phyloP scores from a whole-genome alignment of 2,113 vertebrate genomes.

The Hemiscyllium ocellatum region DNA sequence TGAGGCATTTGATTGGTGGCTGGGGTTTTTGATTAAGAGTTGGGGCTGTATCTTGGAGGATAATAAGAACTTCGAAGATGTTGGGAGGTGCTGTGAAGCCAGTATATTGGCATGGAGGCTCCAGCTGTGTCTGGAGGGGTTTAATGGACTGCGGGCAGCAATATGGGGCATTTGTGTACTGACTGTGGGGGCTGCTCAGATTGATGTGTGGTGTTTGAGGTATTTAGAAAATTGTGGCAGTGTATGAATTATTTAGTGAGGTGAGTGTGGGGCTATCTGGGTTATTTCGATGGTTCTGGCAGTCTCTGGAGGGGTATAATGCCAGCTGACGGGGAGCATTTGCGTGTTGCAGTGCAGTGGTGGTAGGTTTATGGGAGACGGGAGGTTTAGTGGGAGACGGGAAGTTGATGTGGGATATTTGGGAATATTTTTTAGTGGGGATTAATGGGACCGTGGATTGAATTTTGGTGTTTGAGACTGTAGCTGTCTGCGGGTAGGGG shows the following conservation, averaged over 20 bases:
- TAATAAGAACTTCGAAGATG: not conserved
- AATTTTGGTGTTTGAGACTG: not conserved
- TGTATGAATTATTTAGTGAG: no score
- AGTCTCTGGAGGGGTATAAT: no score
- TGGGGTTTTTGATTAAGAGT: not conserved
- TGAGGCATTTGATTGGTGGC: not conserved
- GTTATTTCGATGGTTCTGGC: no score
- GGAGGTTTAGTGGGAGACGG: no score
- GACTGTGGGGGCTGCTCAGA: no score
- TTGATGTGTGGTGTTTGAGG: no score
- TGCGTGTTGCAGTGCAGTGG: no score
- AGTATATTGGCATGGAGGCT: not conserved
- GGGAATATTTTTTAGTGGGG: not conserved
- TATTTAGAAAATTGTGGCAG: not conserved
- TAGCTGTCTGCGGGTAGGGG: not conserved
- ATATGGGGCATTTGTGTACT: not conserved
- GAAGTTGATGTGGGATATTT: no score
- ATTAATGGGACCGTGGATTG: not conserved
- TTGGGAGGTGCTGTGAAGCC: not conserved
- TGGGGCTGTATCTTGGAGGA: not conserved
- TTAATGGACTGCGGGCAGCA: not conserved
- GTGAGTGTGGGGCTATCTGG: no score
- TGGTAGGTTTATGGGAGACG: no score
- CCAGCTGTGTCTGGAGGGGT: not conserved
- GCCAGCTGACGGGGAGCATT: no score